Evolutionary conservation across 2,113 vertebrate genomes (phyloP).

Genomic region (Mesitornis unicolor): DNA sequence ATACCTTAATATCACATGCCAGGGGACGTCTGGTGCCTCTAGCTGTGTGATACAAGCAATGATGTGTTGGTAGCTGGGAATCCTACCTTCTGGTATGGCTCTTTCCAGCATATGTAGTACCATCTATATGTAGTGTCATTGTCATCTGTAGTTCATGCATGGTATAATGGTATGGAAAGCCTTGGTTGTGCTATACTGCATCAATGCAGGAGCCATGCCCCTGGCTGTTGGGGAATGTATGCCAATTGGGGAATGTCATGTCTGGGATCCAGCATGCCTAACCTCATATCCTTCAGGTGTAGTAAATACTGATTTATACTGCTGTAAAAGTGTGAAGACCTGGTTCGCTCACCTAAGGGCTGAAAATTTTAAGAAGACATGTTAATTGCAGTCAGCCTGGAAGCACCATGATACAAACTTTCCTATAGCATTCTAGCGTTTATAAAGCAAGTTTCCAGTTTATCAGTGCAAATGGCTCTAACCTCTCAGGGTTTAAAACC

Average conservation of each 20-base stretch:
- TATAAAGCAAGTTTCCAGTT: background rate
- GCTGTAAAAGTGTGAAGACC: background rate
- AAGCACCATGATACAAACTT: background rate
- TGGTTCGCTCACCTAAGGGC: background rate
- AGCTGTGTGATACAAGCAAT: background rate
- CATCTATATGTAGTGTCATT: background rate
- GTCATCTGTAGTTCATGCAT: background rate
- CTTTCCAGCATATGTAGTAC: background rate
- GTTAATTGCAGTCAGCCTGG: background rate
- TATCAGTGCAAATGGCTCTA: background rate
- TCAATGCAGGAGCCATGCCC: fast-evolving
- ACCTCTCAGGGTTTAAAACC: background rate
- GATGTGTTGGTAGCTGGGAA: background rate
- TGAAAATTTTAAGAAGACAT: background rate
- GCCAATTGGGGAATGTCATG: background rate
- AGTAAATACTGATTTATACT: background rate
- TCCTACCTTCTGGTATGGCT: background rate
- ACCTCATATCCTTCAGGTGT: background rate
- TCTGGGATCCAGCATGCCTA: background rate
- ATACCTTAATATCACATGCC: fast-evolving
- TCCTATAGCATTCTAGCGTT: background rate
- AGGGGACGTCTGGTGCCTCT: background rate
- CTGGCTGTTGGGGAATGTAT: background rate
- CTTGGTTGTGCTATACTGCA: background rate
- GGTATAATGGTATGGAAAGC: background rate